Percentiles rank a stretch among this genome's conserved stretches.
Evolutionary conservation across 2,888 invertebrate species (phyloP).

Genomic region (Busseola fusca): DNA sequence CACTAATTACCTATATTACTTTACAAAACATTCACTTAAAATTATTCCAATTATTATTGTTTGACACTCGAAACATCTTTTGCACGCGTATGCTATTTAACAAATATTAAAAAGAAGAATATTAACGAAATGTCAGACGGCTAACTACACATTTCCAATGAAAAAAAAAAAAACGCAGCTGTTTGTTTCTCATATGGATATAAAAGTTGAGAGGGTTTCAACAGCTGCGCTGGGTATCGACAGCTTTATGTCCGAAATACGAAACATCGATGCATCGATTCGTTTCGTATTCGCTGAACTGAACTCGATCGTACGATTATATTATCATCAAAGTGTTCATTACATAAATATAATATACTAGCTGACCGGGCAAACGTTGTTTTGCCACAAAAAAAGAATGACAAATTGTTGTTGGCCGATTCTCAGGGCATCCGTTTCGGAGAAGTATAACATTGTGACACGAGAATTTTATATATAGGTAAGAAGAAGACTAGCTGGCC

Average conservation of each 20-base stretch:
- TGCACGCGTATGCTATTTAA: conserved; percentile 25
- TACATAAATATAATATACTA: too few species aligned
- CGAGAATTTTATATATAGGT: too few species aligned
- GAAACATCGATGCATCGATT: conserved; percentile 56
- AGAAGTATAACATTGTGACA: too few species aligned
- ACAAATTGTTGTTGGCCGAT: too few species aligned
- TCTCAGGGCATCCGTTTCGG: too few species aligned
- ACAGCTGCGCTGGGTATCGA: conserved; percentile 48
- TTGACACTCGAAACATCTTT: conserved; percentile 26
- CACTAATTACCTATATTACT: neutral
- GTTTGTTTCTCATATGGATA: conserved; percentile 39
- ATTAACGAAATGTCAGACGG: conserved; percentile 49
- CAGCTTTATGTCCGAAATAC: conserved; percentile 60
- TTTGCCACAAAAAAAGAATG: too few species aligned
- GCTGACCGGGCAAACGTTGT: too few species aligned
- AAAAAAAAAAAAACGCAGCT: conserved; percentile 59
- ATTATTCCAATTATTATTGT: conserved; percentile 18
- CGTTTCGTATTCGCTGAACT: conserved; percentile 50
- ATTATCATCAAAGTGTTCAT: conserved; percentile 48
- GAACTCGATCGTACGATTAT: conserved; percentile 27
- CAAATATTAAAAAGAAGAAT: conserved; percentile 44
- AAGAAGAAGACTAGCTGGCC: too few species aligned
- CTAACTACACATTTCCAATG: conserved; percentile 37
- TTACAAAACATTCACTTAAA: conserved; percentile 17
- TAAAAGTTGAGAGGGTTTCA: conserved; percentile 46